phyloP scores from a whole-genome alignment of 2,113 vertebrate species.

The Serinus canaria region DNA sequence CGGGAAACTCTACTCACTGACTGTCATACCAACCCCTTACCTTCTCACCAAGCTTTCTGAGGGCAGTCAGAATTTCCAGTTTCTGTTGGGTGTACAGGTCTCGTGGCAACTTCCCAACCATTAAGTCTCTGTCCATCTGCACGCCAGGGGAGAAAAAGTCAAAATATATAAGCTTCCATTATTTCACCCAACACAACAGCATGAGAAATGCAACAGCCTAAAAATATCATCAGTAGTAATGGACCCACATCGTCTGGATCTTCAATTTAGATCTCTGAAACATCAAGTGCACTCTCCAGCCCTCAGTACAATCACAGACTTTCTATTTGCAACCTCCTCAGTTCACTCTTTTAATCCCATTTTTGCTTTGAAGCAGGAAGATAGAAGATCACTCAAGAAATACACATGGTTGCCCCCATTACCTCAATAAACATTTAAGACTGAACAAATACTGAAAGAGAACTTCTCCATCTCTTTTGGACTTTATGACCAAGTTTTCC shows the following conservation, averaged over 20 bases:
- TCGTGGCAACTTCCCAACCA: constrained; percentile 89
- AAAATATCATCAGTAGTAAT: not conserved
- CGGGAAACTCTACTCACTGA: not conserved
- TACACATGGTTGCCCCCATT: not conserved
- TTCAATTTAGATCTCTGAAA: not conserved
- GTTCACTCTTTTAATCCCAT: not conserved
- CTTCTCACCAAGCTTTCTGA: constrained; percentile 96
- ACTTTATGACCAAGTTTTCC: not conserved
- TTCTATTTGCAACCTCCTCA: not conserved
- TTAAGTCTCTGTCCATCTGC: constrained; percentile 96
- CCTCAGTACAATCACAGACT: not conserved
- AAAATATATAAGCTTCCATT: not conserved
- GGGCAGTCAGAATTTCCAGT: constrained; percentile 91
- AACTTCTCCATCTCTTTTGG: not conserved
- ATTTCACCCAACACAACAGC: not conserved
- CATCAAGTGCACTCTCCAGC: accelerated
- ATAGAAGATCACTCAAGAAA: not conserved
- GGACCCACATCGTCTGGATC: not conserved
- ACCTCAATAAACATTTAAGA: not conserved
- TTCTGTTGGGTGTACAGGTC: constrained; percentile 91
- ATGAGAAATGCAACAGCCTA: not conserved
- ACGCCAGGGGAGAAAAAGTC: not conserved
- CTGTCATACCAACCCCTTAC: constrained; percentile 61
- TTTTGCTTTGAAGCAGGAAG: not conserved
- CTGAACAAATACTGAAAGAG: not conserved